Percentiles rank a stretch among this genome's conserved stretches.
These are phyloP conservation scores for Allophyes oxyacanthae DNA, from an alignment of 2,888 invertebrate genomes.

Conservation along the genomic window DNA sequence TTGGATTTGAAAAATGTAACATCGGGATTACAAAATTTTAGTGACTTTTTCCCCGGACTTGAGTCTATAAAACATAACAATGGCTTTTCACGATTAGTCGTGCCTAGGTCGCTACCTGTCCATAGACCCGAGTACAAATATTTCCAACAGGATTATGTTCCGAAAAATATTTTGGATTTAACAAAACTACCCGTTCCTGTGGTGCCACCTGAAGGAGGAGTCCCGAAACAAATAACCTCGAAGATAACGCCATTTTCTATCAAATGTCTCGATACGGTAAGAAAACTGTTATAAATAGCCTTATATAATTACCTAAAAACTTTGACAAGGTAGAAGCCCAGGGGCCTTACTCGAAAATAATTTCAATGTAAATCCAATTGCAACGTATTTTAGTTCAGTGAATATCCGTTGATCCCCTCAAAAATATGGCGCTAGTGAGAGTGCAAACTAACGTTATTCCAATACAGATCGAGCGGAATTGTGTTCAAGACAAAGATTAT, in stretches of 20 bases:
- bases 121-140: not conserved
- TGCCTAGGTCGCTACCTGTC: not conserved
- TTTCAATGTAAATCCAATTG: too few relatives aligned
- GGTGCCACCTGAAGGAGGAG: not conserved
- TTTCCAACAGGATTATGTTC: not conserved
- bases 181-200: not conserved
- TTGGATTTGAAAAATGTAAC: conserved; percentile 14
- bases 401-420: too few relatives aligned
- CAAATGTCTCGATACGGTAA: conserved; percentile 28
- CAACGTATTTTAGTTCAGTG: too few relatives aligned
- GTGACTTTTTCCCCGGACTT: conserved; percentile 3
- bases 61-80: not conserved
- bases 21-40: conserved; percentile 3
- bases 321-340: too few relatives aligned
- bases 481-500: too few relatives aligned
- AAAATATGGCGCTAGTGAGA: too few relatives aligned
- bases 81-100: not conserved
- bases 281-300: not conserved
- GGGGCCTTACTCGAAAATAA: too few relatives aligned
- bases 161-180: not conserved
- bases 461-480: too few relatives aligned
- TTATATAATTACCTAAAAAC: too few relatives aligned
- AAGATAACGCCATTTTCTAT: not conserved
- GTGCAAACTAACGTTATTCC: too few relatives aligned
- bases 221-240: not conserved